These are phyloP conservation scores for Ethmia dodecea DNA, from an alignment of 2,888 invertebrate species.

Conservation along the genomic window DNA sequence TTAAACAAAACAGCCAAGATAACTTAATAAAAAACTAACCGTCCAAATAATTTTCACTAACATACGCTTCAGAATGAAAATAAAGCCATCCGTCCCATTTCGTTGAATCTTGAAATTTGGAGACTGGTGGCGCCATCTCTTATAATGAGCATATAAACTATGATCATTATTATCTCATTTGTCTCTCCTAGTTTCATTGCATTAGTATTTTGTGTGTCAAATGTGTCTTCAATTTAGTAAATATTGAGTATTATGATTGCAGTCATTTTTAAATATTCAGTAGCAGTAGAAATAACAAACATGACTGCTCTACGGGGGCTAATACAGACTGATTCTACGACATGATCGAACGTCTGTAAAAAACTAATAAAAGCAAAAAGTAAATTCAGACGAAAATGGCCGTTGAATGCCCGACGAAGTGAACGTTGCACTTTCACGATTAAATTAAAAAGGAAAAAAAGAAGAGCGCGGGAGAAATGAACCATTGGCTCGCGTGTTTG, in stretches of 20 bases:
- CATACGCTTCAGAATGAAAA: too few relatives aligned
- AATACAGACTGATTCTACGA: conserved; percentile 30
- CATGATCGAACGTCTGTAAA: conserved; percentile 63
- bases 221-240: too few relatives aligned
- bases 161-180: conserved; percentile 10
- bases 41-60: too few relatives aligned
- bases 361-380: conserved; percentile 65
- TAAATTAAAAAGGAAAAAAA: conserved; percentile 62
- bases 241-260: too few relatives aligned
- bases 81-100: too few relatives aligned
- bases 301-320: not conserved
- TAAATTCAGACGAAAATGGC: conserved; percentile 61
- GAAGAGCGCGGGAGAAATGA: conserved; percentile 57
- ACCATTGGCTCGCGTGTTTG: conserved; percentile 36
- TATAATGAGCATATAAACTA: conserved; percentile 42
- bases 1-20: too few relatives aligned
- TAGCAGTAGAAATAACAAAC: not conserved
- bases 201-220: not conserved
- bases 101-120: too few relatives aligned
- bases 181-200: too few relatives aligned
- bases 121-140: conserved; percentile 61
- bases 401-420: conserved; percentile 65
- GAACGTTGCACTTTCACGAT: conserved; percentile 74
- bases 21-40: too few relatives aligned
- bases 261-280: too few relatives aligned